Evolutionary conservation across 2,888 invertebrate species (phyloP).

Genomic region (Epinotia brunnichana): DNA sequence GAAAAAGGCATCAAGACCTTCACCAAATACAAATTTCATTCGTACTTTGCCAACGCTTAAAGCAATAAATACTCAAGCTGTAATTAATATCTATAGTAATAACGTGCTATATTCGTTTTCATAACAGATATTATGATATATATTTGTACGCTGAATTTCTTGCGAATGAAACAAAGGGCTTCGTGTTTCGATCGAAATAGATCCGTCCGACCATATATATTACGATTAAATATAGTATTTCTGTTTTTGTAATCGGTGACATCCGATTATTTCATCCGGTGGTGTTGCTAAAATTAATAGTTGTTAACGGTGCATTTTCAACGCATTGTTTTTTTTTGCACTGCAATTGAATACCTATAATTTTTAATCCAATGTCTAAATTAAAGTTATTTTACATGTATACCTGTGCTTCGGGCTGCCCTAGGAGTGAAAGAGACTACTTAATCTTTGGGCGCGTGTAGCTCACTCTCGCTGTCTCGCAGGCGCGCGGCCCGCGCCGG

Average conservation of each 20-base stretch:
- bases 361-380: conserved; percentile 56
- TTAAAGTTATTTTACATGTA: not conserved
- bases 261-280: not conserved
- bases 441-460: not conserved
- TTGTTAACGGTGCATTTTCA: not conserved
- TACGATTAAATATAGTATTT: not conserved
- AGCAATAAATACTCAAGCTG: conserved; percentile 9
- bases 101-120: not conserved
- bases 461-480: conserved; percentile 21
- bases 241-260: not conserved
- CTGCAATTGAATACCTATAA: not conserved
- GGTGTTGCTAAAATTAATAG: too few species aligned
- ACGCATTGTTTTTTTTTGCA: not conserved
- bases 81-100: not conserved
- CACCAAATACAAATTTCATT: conserved; percentile 49
- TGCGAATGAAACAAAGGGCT: not conserved
- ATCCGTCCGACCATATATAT: not conserved
- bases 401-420: not conserved
- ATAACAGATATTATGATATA: not conserved
- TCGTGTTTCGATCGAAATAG: not conserved
- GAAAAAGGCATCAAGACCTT: conserved; percentile 56
- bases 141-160: not conserved
- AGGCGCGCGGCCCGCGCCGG: conserved; percentile 26
- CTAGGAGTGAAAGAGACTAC: conserved; percentile 20
- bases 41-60: conserved; percentile 27